A percentile compares a stretch with the other conserved stretches of the same genome.
Evolutionary conservation across 2,888 invertebrate species (phyloP).

Genomic region (Hermaeophaga mercurialis): DNA sequence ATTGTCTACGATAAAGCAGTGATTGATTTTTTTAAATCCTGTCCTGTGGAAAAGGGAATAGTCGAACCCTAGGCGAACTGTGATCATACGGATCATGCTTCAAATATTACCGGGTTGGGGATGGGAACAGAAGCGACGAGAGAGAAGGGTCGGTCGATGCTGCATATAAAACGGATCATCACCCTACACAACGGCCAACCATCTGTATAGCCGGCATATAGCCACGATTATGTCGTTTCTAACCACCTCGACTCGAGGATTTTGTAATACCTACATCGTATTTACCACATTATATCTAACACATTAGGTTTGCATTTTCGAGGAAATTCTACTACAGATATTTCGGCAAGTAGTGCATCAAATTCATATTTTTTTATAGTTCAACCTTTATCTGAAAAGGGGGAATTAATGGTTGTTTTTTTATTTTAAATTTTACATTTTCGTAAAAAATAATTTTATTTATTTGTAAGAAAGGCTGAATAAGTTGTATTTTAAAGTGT

Average conservation of each 20-base stretch:
- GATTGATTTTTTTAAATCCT: no score
- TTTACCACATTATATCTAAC: conserved; percentile 14
- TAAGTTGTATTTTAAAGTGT: no score
- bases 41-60: not conserved
- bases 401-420: no score
- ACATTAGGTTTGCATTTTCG: conserved; percentile 1
- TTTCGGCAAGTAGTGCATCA: no score
- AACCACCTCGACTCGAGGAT: conserved; percentile 23
- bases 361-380: no score
- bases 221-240: conserved; percentile 28
- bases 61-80: conserved; percentile 39
- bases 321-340: no score
- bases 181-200: conserved; percentile 39
- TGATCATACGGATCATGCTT: conserved; percentile 40
- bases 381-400: no score
- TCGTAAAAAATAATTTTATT: no score
- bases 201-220: conserved; percentile 36
- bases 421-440: no score
- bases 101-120: conserved; percentile 46
- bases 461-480: no score
- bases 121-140: conserved; percentile 25
- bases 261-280: conserved; percentile 16
- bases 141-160: conserved; percentile 44
- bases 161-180: conserved; percentile 53
- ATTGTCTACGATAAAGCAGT: no score